Evolutionary conservation across 2,113 vertebrate genomes (phyloP).

Genomic region (Tragelaphus imberbis): DNA sequence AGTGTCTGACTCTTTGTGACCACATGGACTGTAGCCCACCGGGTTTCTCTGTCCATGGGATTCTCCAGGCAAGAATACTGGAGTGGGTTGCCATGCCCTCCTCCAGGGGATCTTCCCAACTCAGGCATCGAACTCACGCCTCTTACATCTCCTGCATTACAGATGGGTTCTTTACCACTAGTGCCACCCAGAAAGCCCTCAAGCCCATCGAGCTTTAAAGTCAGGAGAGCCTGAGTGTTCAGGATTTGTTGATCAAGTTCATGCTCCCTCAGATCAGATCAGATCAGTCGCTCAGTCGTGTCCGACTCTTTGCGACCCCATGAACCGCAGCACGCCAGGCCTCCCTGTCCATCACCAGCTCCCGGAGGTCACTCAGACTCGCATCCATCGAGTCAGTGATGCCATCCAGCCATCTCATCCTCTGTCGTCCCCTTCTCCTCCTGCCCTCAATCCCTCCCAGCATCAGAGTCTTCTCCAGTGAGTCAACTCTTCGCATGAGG

Average conservation of each 20-base stretch:
- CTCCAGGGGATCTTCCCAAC: neutral
- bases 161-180: neutral
- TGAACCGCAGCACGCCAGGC: no score
- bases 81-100: neutral
- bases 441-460: no score
- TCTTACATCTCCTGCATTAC: neutral
- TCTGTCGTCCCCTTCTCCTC: no score
- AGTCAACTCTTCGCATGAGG: no score
- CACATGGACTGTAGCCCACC: neutral
- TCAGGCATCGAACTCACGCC: neutral
- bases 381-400: no score
- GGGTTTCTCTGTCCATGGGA: neutral
- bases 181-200: neutral
- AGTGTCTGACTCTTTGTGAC: neutral
- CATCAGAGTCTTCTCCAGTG: no score
- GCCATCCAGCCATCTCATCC: no score
- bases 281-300: no score
- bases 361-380: no score
- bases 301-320: no score
- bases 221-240: neutral
- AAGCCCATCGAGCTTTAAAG: neutral
- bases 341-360: no score
- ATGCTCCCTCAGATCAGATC: no score
- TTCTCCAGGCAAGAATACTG: neutral
- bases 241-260: neutral